A percentile compares a stretch with the other conserved stretches of the same genome.
Conservation (phyloP, 2,113 vertebrate genomes). For the Equus quagga region DNA sequence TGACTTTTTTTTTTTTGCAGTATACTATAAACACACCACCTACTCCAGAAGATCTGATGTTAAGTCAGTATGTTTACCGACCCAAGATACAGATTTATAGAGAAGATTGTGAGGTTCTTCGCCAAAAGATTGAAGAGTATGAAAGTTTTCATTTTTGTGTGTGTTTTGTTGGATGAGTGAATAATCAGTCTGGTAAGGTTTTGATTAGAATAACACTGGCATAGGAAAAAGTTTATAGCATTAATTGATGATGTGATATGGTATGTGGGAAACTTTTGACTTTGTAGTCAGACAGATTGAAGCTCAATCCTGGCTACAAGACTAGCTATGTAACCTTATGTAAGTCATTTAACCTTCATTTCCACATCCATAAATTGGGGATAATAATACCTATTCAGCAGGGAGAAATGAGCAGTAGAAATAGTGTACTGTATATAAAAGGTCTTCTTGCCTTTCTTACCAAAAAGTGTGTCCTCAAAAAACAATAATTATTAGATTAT, state of each 20-base stretch:
- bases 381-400: conserved; percentile 34
- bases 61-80: conserved; percentile 89
- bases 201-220: conserved; percentile 33
- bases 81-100: conserved; percentile 93
- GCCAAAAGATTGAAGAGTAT: conserved; percentile 91
- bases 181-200: conserved; percentile 41
- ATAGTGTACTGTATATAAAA: neutral
- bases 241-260: neutral
- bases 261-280: neutral
- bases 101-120: conserved; percentile 89
- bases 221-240: neutral
- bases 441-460: conserved; percentile 4
- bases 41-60: conserved; percentile 88
- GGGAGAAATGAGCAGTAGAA: neutral
- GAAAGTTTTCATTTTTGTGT: conserved; percentile 60
- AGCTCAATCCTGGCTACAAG: neutral
- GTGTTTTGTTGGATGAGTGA: conserved; percentile 30
- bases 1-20: conserved; percentile 81
- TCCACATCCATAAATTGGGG: neutral
- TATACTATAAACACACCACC: conserved; percentile 80
- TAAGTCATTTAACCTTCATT: conserved; percentile 50
- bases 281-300: conserved; percentile 19
- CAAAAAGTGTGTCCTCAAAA: conserved; percentile 5
- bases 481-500: conserved; percentile 36
- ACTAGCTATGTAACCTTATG: neutral